phyloP scores from a whole-genome alignment of 92 coral and sea anemone genomes.

The Galaxea fascicularis region DNA sequence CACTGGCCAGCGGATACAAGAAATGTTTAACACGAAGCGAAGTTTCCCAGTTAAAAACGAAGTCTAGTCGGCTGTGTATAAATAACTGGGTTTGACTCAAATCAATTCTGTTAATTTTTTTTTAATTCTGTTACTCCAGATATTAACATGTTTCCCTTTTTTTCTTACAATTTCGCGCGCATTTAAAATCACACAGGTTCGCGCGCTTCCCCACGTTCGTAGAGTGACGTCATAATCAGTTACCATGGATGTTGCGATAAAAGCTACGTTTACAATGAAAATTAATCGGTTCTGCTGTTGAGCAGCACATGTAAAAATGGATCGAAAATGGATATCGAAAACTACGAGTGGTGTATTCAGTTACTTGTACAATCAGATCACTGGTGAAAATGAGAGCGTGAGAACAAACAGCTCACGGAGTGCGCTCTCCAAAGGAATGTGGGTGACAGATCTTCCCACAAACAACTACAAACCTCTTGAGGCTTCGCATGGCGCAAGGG shows the following conservation, averaged over 20 bases:
- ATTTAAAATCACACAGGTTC: background rate
- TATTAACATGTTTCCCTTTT: too few species aligned
- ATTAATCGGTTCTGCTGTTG: background rate
- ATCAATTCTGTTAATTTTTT: too few species aligned
- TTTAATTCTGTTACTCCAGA: too few species aligned
- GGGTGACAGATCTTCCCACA: constrained; percentile 26
- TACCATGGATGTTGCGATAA: constrained; percentile 9
- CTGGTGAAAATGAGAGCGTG: constrained; percentile 1
- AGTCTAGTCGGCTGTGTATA: too few species aligned
- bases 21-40: too few species aligned
- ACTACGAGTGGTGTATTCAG: constrained; percentile 22
- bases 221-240: constrained; percentile 18
- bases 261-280: background rate
- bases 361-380: constrained; percentile 14
- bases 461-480: constrained; percentile 39
- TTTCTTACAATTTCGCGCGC: too few species aligned
- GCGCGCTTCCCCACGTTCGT: background rate
- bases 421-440: constrained; percentile 9
- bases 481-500: background rate
- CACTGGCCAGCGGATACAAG: too few species aligned
- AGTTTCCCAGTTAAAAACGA: too few species aligned
- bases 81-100: too few species aligned
- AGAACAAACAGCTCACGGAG: background rate
- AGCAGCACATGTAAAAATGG: constrained; percentile 13
- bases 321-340: constrained; percentile 24